Evolutionary conservation across 1,140 invertebrate species (phyloP).

Genomic region (Tetramorium simillimum): DNA sequence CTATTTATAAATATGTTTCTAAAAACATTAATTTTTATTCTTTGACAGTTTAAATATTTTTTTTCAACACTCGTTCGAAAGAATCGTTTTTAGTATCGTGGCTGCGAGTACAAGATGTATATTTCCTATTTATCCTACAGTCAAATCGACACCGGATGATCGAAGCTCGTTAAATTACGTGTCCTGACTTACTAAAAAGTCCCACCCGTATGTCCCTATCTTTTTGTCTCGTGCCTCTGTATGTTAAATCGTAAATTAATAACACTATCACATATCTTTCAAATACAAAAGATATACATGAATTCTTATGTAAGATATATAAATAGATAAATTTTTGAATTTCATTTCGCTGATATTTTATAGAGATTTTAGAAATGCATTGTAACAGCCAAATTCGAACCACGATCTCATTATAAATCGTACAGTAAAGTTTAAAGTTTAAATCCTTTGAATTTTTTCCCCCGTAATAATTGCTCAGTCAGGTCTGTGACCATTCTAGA

Average conservation of each 20-base stretch:
- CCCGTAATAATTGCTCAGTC: neutral
- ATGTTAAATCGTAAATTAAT: conserved; percentile 35
- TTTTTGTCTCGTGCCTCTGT: conserved; percentile 18
- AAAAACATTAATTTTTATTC: no score
- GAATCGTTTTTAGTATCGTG: neutral
- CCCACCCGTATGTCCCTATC: neutral
- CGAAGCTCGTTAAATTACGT: conserved; percentile 59
- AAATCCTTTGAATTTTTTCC: neutral
- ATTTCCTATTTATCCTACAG: conserved; percentile 41
- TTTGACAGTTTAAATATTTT: neutral
- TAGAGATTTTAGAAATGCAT: neutral
- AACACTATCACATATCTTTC: neutral
- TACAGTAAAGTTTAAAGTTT: neutral
- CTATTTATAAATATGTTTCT: no score
- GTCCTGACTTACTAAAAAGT: conserved; percentile 19
- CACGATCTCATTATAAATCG: neutral
- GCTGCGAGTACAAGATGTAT: neutral
- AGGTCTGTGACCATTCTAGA: neutral
- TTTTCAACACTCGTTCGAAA: neutral
- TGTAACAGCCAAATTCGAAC: neutral
- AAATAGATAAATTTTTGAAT: neutral
- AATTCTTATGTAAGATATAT: neutral
- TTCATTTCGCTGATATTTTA: neutral
- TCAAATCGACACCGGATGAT: conserved; percentile 57
- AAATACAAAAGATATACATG: neutral